phyloP scores from a whole-genome alignment of 1,140 invertebrate genomes.

The Anthonomus grandis region DNA sequence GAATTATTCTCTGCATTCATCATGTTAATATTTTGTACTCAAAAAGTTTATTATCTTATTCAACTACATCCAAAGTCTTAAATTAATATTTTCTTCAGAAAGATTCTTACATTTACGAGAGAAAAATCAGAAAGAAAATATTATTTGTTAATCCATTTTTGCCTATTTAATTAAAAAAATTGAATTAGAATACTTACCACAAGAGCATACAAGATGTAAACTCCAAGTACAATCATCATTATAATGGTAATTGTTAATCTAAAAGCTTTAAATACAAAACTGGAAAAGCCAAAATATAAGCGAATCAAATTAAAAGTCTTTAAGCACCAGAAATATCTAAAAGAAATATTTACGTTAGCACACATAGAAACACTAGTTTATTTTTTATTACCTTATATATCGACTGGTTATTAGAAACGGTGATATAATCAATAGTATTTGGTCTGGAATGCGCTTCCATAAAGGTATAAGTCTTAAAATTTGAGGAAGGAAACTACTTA shows the following conservation, averaged over 20 bases:
- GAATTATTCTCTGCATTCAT: no score
- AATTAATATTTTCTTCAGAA: no score
- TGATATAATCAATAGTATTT: not conserved
- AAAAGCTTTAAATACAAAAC: constrained; percentile 2
- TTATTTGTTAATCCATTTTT: not conserved
- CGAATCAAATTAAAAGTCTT: not conserved
- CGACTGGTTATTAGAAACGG: not conserved
- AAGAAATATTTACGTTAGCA: not conserved
- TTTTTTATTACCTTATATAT: not conserved
- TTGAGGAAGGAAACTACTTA: not conserved
- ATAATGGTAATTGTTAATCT: not conserved
- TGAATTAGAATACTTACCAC: not conserved
- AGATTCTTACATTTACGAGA: not conserved
- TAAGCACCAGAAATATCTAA: constrained; percentile 1
- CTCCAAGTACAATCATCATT: not conserved
- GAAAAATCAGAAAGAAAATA: not conserved
- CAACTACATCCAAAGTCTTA: no score
- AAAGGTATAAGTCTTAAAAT: not conserved
- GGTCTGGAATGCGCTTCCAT: not conserved
- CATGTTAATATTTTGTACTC: no score
- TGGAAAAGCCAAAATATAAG: constrained; percentile 6
- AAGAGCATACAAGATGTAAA: not conserved
- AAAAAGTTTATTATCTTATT: no score
- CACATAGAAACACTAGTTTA: not conserved
- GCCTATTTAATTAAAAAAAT: not conserved